Evolutionary conservation across 2,888 invertebrate genomes (phyloP), one percentile per base, ranked within the genome.

Genomic region (Caenorhabditis japonica): DNA sequence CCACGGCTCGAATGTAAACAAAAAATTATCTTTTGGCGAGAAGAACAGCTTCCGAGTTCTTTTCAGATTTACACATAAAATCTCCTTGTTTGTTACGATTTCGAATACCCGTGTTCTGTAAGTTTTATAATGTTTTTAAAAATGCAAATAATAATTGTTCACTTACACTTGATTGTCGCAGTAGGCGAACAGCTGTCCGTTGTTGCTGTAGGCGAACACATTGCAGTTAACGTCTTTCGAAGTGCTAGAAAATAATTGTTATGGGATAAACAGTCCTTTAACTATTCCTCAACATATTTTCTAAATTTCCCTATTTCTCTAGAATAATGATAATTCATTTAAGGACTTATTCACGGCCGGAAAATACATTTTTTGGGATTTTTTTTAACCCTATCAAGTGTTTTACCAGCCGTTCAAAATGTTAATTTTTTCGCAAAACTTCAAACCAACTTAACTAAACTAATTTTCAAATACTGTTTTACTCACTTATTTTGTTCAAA

Each of bases 1-100:
- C 55, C 83, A 87, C 47, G 81, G 85, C 59, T 87, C 83, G 47
- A 72, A 87, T 12, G 83, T 82, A 66, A 84, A 61, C 59, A 87
- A 62, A 60, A 76, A 68, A 13, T 69, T 75, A 70, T 83, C 83
- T 36, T 80, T 79, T 21, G 87, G 87, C 19, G 87, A 87, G 75
- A 87, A 87, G 38, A 75, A 36, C 36, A 87, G 70, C 13, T 70
- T 51, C 33, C 81, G 75, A 21, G 86, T 86, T 36, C 84, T 77
- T 15, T 75, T 78, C 44, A 85, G 75, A 23, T 77, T 79, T 7
- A 66, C 70, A 3, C 71, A 55, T 33, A 86, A 71, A 30, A 81
- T 62, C 41, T 76, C 77, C 41, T 76, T 74, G 17, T 82, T 81
- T 12, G 84, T 84, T 44, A 81, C 62, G 15, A 81, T 51, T 53